Base-by-base conservation (phyloP, 2,797 vertebrate species). In the Aeoliscus strigatus region DNA sequence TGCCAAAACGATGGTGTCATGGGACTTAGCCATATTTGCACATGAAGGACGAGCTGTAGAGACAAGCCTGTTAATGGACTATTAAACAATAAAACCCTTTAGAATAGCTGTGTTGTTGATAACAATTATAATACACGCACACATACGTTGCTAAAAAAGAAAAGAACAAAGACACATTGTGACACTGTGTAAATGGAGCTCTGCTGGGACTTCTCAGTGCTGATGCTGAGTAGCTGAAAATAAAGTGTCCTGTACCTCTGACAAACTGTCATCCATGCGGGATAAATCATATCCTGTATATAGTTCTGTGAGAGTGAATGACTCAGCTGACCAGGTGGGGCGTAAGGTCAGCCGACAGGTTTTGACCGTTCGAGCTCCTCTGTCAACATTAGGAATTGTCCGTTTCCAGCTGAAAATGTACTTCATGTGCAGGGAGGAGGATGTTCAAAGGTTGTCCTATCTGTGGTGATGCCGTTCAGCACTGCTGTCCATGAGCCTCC, bases 261-360 rank as follows among this genome's bases (percentile, higher is more conserved):
- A 75, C 70, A 70, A 54, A 69, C 63, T 70, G 73, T 61, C 69
- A 75, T 12, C 51, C 54, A 27, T 66, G 46, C 39, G 41, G 56
- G 55, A 85, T 86, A 82, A 86, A 88, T 86, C 81, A 86, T 70
- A 57, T 74, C 49, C 51, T 70, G 58, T 58, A 43, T 71, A 45
- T 55, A 61, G 58, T 39, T 16, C 50, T 58, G 31, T 58, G 50
- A 45, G 62, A 63, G 61, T 80, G 82, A 79, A 58, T 52, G 63
- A 38, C 17, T 68, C 45, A 52, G 48, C 50, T 23, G 41, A 59
- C 43, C 26, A 57, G 50, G 44, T 62, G 50, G 63, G 76, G 38
- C 77, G 80, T 82, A 80, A 79, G 39, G 79, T 87, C 86, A 89
- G 85, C 86, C n/a, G n/a, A n/a, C n/a, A n/a, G n/a, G n/a, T n/a